Base-by-base conservation (phyloP, 1,140 invertebrate species). In the Drosophila mojavensis region DNA sequence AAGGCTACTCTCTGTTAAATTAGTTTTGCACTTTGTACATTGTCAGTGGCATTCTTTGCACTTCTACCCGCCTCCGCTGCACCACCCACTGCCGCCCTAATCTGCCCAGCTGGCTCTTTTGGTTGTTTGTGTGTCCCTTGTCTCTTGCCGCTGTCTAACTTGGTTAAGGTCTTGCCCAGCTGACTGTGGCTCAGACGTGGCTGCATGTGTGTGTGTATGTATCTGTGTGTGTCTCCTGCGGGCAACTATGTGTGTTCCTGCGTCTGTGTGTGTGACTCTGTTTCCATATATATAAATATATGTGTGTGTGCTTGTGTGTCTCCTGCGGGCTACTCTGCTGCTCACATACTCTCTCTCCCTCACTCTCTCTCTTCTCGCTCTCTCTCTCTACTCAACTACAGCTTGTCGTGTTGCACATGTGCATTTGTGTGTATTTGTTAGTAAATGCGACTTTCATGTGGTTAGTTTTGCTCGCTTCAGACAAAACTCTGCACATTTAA, bases 11-110 rank as follows among this genome's bases (percentile, higher is more conserved):
- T 89, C 85, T 90, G 84, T 81, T 81, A 89, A 89, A 89, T 89
- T 89, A 89, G 84, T 89, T 89, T 89, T 90, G 84, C 84, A 89
- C 85, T 89, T 89, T 89, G 84, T 89, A 89, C 84, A 89, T 89
- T 89, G 84, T 89, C 84, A 90, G 85, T 89, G 78, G 85, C 85
- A 89, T 90, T 90, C 84, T 89, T 84, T 88, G 75, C 81, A 88
- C 88, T 85, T 88, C 80, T 83, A 10, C 55, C 24, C 26, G 5
- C 65, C 48, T 4, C 48, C 39, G 33, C 33, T 6, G 5, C 28
- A 0, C 0, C 28, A 1, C 6, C 6, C 28, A 33, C 33, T 33
- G 6, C 33, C 9, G 17, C 3, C 11, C 17, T 47, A 48, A 28
- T 33, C 26, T 45, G n/a, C 20, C 20, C 11, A 13, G n/a, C 20